Percentiles rank a stretch among this genome's conserved stretches.
Evolutionary conservation across 2,113 vertebrate genomes (phyloP).

Genomic region (Campylomormyrus numenius): DNA sequence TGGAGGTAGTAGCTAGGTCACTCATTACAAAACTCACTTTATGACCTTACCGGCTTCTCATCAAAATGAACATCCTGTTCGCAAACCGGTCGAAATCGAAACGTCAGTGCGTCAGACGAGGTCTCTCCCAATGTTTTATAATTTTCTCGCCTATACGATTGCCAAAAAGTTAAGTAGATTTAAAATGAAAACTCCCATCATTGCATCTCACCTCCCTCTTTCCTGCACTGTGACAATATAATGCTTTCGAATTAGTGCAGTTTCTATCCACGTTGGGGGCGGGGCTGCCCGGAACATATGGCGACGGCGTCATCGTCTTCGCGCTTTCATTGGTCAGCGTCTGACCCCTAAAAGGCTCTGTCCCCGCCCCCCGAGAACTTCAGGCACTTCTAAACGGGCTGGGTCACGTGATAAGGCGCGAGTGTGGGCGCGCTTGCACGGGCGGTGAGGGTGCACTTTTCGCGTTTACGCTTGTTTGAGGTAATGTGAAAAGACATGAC

Average conservation of each 20-base stretch:
- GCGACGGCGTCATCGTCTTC: conserved; percentile 47
- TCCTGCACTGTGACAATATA: conserved; percentile 55
- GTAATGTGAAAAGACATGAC: neutral
- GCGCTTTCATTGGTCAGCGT: conserved; percentile 55
- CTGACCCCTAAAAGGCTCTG: conserved; percentile 47
- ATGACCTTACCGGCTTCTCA: conserved; percentile 61
- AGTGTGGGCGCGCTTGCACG: neutral
- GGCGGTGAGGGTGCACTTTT: neutral
- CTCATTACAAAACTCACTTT: conserved; percentile 64
- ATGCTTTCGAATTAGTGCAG: conserved; percentile 53
- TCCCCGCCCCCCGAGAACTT: conserved; percentile 34
- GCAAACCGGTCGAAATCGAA: conserved; percentile 48
- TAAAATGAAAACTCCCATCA: conserved; percentile 61
- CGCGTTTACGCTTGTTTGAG: neutral
- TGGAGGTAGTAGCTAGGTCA: conserved; percentile 50
- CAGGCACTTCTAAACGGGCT: neutral
- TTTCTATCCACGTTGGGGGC: conserved; percentile 69
- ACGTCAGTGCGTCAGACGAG: conserved; percentile 30
- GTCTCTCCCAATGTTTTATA: conserved; percentile 39
- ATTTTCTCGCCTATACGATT: conserved; percentile 39
- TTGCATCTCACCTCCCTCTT: conserved; percentile 44
- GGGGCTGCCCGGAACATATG: conserved; percentile 54
- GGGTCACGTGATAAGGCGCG: conserved; percentile 12
- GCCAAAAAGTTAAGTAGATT: conserved; percentile 47
- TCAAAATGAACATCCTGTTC: conserved; percentile 60